Percentiles rank a stretch among this genome's conserved stretches.
Conservation (phyloP, 2,888 invertebrate genomes). For the Cerceris ruficornis region DNA sequence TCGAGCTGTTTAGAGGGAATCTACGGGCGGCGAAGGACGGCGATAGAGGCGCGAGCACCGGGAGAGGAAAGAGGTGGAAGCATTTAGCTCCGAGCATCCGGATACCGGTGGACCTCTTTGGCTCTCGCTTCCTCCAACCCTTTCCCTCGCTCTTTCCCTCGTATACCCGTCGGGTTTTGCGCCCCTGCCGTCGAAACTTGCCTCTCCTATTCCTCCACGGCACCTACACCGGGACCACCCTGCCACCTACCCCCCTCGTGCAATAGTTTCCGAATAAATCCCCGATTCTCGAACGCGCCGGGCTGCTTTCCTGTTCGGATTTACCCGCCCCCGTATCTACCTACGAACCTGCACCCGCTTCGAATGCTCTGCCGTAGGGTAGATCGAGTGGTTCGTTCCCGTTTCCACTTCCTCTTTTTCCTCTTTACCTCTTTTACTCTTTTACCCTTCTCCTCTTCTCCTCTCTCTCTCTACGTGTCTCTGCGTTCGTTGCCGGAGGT, state of each 20-base stretch:
- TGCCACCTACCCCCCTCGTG: slow-evolving; percentile 68
- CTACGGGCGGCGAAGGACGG: slow-evolving; percentile 61
- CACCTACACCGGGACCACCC: slow-evolving; percentile 29
- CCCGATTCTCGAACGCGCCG: slow-evolving; percentile 78
- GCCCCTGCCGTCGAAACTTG: slow-evolving; percentile 55
- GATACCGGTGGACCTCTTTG: slow-evolving; percentile 15
- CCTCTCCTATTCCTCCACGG: slow-evolving; percentile 56
- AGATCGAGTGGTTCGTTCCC: slow-evolving; percentile 60
- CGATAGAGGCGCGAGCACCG: slow-evolving; percentile 55
- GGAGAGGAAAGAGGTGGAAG: slow-evolving; percentile 60
- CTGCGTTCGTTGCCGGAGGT: slow-evolving; percentile 12
- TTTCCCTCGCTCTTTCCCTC: slow-evolving; percentile 16
- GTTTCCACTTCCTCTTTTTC: slow-evolving; percentile 42
- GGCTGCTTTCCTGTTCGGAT: slow-evolving; percentile 77
- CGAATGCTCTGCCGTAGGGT: slow-evolving; percentile 64
- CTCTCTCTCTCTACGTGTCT: slow-evolving; percentile 44
- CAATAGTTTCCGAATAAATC: slow-evolving; percentile 80
- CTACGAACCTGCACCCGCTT: slow-evolving; percentile 63
- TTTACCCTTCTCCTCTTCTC: slow-evolving; percentile 45
- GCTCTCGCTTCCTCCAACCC: slow-evolving; percentile 26
- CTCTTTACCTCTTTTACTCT: slow-evolving; percentile 39
- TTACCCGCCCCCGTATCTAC: slow-evolving; percentile 74
- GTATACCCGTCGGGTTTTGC: not conserved
- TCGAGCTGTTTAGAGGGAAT: slow-evolving; percentile 77
- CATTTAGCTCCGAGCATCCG: slow-evolving; percentile 67